phyloP scores from a whole-genome alignment of 2,797 vertebrate genomes.

The Bufotes viridis region DNA sequence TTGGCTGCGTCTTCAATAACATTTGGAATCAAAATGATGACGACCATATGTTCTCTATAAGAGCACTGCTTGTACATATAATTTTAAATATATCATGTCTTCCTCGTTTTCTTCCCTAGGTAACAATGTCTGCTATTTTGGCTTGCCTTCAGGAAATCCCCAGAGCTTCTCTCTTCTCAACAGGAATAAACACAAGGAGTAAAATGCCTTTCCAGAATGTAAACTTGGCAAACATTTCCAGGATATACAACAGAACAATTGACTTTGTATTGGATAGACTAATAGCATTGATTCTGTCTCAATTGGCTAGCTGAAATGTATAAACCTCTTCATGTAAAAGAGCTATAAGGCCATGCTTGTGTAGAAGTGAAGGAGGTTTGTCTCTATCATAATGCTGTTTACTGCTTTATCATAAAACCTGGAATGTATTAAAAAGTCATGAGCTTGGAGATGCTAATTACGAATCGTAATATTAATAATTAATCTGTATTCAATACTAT shows the following conservation, averaged over 20 bases:
- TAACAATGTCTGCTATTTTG: background rate
- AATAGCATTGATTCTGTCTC: slow-evolving; percentile 63
- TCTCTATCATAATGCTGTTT: slow-evolving; percentile 56
- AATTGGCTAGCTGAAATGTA: slow-evolving; percentile 68
- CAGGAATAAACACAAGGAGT: slow-evolving; percentile 68
- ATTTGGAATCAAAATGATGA: slow-evolving; percentile 51
- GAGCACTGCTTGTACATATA: slow-evolving; percentile 47
- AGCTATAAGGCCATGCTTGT: slow-evolving; percentile 74
- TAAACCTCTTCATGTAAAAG: slow-evolving; percentile 75
- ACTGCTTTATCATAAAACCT: no score
- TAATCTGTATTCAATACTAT: no score
- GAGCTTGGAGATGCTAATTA: no score
- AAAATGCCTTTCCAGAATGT: slow-evolving; percentile 69
- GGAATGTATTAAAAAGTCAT: no score
- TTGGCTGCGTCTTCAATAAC: slow-evolving; percentile 56
- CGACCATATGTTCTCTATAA: slow-evolving; percentile 58
- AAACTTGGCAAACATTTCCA: slow-evolving; percentile 74
- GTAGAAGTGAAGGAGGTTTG: slow-evolving; percentile 71
- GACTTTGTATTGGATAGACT: slow-evolving; percentile 72
- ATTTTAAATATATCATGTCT: slow-evolving; percentile 52
- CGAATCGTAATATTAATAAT: no score
- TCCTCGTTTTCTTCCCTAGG: slow-evolving; percentile 45
- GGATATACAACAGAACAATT: slow-evolving; percentile 74
- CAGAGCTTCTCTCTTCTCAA: slow-evolving; percentile 64
- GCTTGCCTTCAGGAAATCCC: slow-evolving; percentile 64